A percentile compares a stretch with the other conserved stretches of the same genome.
phyloP scores from a whole-genome alignment of 2,113 vertebrate species.

The Mirza zaza region DNA sequence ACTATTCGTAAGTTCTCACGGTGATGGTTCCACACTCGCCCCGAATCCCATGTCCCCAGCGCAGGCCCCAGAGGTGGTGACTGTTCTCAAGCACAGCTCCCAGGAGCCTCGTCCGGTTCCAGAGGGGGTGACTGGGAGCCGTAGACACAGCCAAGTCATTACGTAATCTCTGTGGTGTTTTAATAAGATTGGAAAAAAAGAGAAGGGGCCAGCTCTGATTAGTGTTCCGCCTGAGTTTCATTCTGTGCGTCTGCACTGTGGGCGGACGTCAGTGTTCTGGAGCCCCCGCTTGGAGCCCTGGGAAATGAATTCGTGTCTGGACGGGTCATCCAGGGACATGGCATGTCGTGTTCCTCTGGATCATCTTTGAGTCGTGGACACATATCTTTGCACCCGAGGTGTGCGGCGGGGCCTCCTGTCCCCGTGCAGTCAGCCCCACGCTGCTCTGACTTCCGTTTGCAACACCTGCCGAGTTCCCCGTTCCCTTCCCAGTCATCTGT shows the following conservation, averaged over 20 bases:
- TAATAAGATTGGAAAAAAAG: conserved; percentile 19
- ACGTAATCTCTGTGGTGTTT: conserved; percentile 70
- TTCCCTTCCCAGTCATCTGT: background rate
- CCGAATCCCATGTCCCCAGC: background rate
- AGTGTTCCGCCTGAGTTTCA: background rate
- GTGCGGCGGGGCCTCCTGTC: background rate
- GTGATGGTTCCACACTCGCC: background rate
- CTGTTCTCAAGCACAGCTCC: background rate
- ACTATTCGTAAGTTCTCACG: background rate
- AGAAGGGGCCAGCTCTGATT: background rate
- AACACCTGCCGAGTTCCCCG: background rate
- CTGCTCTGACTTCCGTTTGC: background rate
- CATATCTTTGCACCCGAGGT: background rate
- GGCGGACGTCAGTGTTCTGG: background rate
- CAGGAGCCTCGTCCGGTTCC: background rate
- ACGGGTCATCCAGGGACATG: background rate
- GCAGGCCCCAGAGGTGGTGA: background rate
- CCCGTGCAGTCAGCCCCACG: background rate
- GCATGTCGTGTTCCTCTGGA: background rate
- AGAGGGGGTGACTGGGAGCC: background rate
- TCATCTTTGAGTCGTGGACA: background rate
- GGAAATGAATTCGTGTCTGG: conserved; percentile 30
- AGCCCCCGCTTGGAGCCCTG: background rate
- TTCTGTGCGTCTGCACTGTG: background rate
- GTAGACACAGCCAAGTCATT: conserved; percentile 29